Evolutionary conservation across 1,140 invertebrate genomes (phyloP), one percentile per base, ranked within the genome.

Genomic region (Phenacoccus solenopsis): DNA sequence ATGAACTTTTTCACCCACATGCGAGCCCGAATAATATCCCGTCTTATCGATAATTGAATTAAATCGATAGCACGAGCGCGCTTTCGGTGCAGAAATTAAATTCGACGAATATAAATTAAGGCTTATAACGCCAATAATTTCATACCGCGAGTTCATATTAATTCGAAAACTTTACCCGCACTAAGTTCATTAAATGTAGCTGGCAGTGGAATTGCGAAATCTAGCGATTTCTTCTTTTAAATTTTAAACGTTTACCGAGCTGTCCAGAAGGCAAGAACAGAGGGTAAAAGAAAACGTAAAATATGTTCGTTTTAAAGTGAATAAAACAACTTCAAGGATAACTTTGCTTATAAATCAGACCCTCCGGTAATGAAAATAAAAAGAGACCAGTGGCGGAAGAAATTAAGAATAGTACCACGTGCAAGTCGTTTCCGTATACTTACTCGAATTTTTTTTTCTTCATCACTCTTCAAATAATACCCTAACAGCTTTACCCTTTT

Each of bases 331-430:
- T 49, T n/a, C 12, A 5, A 49, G 38, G 38, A 49, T 49, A 49
- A 49, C 38, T 49, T 49, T 49, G 13, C 38, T 49, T 49, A 49
- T 49, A 49, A 49, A 49, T 49, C 38, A 49, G 38, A 49, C 38
- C 38, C 38, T 49, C 5, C 12, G 20, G 38, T 49, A 49, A 49
- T 49, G 20, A 49, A 49, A 49, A 49, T 49, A 49, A 49, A 49
- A 49, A 49, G 12, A 49, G 38, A 49, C 38, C 38, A 16, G 12
- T 16, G 38, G 38, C 38, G 38, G 38, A 49, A 49, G 38, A 49
- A 49, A 49, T 49, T 49, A 49, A 49, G 38, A 49, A 49, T n/a
- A 49, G 38, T 49, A 49, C 38, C 38, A 49, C 38, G 38, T 49
- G 38, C 38, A n/a, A 49, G 38, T 49, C 38, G 20, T 49, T 49